Conservation (phyloP, 2,888 invertebrate species). For the Dioctria linearis region DNA sequence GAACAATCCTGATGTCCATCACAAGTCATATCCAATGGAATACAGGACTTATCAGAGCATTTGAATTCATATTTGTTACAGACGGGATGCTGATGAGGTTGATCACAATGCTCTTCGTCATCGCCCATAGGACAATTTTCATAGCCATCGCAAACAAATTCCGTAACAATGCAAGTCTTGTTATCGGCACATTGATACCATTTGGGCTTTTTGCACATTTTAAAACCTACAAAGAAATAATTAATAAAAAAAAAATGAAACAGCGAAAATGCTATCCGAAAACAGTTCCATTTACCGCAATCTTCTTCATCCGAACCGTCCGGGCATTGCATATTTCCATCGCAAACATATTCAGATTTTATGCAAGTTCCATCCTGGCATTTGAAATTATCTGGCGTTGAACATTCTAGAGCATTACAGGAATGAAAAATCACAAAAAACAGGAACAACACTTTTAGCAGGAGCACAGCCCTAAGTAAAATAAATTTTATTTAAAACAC, state of each 20-base stretch:
- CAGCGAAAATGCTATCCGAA: too few species aligned
- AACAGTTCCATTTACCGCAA: slow-evolving; percentile 64
- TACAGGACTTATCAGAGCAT: slow-evolving; percentile 73
- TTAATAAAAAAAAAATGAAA: too few species aligned
- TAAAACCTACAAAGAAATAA: slow-evolving; percentile 62
- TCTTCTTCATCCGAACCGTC: slow-evolving; percentile 68
- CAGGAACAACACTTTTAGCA: not conserved
- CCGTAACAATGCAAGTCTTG: slow-evolving; percentile 79
- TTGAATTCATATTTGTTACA: slow-evolving; percentile 67
- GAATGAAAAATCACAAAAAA: slow-evolving; percentile 19
- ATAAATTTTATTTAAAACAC: not conserved
- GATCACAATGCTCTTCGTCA: slow-evolving; percentile 73
- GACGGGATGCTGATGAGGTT: slow-evolving; percentile 59
- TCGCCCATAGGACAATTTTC: slow-evolving; percentile 79
- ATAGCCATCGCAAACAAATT: slow-evolving; percentile 82
- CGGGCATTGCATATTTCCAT: slow-evolving; percentile 67
- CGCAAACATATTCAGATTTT: slow-evolving; percentile 66
- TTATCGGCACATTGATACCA: slow-evolving; percentile 68
- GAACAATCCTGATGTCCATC: slow-evolving; percentile 81
- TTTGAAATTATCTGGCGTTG: slow-evolving; percentile 71
- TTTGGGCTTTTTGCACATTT: slow-evolving; percentile 67
- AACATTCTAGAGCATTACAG: slow-evolving; percentile 64
- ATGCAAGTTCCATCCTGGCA: slow-evolving; percentile 72
- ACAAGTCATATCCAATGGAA: slow-evolving; percentile 79
- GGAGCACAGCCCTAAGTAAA: slow-evolving; percentile 10